phyloP scores from a whole-genome alignment of 2,888 invertebrate species.

The Eupithecia pulchellata region DNA sequence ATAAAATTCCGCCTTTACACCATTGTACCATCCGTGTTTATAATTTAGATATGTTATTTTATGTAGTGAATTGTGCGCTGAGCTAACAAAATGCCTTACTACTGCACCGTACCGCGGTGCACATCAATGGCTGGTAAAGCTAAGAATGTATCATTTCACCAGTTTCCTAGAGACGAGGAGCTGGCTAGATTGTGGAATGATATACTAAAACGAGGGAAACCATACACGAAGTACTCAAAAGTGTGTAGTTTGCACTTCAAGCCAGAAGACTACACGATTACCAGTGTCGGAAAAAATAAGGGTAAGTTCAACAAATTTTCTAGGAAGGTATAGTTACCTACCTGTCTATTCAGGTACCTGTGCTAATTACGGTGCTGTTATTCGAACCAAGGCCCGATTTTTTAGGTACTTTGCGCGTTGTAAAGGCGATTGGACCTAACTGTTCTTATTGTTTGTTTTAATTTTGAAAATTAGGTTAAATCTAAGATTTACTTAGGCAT shows the following conservation, averaged over 20 bases:
- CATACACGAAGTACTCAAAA: constrained; percentile 82
- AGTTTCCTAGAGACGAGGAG: constrained; percentile 77
- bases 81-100: constrained; percentile 78
- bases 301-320: constrained; percentile 59
- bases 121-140: constrained; percentile 83
- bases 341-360: constrained; percentile 29
- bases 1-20: constrained; percentile 48
- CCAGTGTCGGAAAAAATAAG: constrained; percentile 78
- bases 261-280: constrained; percentile 76
- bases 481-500: not conserved
- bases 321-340: constrained; percentile 32
- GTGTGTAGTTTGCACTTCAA: constrained; percentile 81
- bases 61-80: constrained; percentile 49
- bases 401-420: constrained; percentile 10
- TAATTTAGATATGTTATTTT: constrained; percentile 59
- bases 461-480: not conserved
- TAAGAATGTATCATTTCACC: constrained; percentile 81
- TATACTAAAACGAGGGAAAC: constrained; percentile 79
- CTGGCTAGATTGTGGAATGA: constrained; percentile 78
- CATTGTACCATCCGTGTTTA: constrained; percentile 42
- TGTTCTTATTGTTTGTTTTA: constrained; percentile 6
- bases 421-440: constrained; percentile 7
- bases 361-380: constrained; percentile 24
- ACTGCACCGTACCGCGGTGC: constrained; percentile 81
- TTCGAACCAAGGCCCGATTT: constrained; percentile 10